Conservation (phyloP, 2,797 vertebrate genomes). For the Microctenopoma steveboyesi region DNA sequence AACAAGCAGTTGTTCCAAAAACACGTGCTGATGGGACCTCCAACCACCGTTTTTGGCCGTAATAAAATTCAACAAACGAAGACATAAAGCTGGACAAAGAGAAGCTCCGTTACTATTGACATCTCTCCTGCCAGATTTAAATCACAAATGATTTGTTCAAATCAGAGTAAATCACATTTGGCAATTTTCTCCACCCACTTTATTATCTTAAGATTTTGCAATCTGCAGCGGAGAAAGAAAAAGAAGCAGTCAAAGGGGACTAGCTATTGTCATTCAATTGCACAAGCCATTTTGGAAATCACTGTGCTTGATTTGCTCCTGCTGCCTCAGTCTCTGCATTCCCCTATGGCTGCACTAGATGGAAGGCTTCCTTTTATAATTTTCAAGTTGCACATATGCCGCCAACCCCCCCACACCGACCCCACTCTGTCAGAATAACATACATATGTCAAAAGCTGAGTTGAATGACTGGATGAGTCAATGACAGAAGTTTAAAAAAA, state of each 20-base stretch:
- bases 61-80: constrained; percentile 25
- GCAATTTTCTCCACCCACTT: constrained; percentile 64
- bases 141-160: constrained; percentile 71
- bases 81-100: constrained; percentile 41
- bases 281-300: constrained; percentile 79
- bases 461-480: constrained; percentile 47
- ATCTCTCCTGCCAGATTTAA: constrained; percentile 76
- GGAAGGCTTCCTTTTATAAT: constrained; percentile 86
- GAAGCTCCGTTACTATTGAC: constrained; percentile 71
- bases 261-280: constrained; percentile 89
- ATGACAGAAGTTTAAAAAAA: constrained; percentile 14
- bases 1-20: constrained; percentile 24
- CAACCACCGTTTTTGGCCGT: constrained; percentile 9
- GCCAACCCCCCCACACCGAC: constrained; percentile 48
- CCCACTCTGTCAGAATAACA: constrained; percentile 36
- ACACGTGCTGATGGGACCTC: constrained; percentile 32
- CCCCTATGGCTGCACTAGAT: constrained; percentile 82
- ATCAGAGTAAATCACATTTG: constrained; percentile 81
- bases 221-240: constrained; percentile 63
- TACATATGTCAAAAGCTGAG: constrained; percentile 50
- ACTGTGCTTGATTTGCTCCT: constrained; percentile 79
- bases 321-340: constrained; percentile 79
- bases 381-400: constrained; percentile 79
- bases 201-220: constrained; percentile 67
- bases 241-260: constrained; percentile 65